Evolutionary conservation across 2,888 invertebrate species (phyloP).

Genomic region (Cheilosia soror): DNA sequence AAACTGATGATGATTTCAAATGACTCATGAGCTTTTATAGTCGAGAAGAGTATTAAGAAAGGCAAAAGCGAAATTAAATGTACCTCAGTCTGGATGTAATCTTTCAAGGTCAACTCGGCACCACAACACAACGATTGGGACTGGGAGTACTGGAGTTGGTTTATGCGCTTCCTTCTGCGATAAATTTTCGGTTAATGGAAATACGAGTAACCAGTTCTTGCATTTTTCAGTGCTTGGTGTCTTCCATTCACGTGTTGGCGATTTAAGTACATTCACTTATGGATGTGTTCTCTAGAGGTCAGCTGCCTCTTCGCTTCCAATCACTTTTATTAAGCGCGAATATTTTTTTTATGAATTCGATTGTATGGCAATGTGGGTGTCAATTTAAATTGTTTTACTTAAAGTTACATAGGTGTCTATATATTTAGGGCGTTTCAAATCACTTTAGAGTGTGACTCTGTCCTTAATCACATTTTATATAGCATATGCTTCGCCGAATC

Average conservation of each 20-base stretch:
- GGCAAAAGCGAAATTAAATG: not conserved
- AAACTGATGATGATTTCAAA: not conserved
- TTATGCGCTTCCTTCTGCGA: not conserved
- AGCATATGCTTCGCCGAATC: too few relatives aligned
- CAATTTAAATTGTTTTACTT: too few relatives aligned
- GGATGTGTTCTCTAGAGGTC: conserved; percentile 36
- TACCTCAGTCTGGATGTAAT: not conserved
- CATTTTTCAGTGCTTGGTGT: not conserved
- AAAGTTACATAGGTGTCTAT: too few relatives aligned
- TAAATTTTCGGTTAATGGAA: not conserved
- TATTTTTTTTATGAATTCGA: too few relatives aligned
- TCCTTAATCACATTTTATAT: too few relatives aligned
- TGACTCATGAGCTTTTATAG: not conserved
- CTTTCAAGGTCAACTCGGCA: not conserved
- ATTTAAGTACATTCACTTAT: conserved; percentile 26
- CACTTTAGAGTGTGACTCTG: too few relatives aligned
- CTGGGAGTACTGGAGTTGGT: not conserved
- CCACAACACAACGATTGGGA: not conserved
- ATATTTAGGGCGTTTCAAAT: too few relatives aligned
- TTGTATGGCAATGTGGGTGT: too few relatives aligned
- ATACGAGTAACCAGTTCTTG: conserved; percentile 29
- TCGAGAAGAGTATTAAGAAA: not conserved
- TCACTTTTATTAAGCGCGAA: conserved; percentile 23
- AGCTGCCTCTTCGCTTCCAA: conserved; percentile 3
- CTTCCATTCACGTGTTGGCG: conserved; percentile 6